Evolutionary conservation across 1,140 invertebrate species (phyloP).

Genomic region (Eufriesea mexicana): DNA sequence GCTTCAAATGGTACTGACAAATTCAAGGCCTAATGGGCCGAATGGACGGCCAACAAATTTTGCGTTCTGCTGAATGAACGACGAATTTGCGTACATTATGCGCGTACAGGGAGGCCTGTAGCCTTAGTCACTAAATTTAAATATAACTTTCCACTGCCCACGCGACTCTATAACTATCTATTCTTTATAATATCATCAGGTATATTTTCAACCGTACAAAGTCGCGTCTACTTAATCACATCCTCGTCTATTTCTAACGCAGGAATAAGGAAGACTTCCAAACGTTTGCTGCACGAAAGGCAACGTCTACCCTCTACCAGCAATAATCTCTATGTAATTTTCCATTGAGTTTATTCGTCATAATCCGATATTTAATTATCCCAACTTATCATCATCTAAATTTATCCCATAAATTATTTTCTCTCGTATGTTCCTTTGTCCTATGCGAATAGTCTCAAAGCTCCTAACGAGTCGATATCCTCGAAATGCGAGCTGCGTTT

Average conservation of each 20-base stretch:
- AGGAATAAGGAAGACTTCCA: background rate
- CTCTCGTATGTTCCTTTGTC: too few species aligned
- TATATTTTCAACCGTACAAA: background rate
- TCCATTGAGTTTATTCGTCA: too few species aligned
- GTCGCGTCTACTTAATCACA: background rate
- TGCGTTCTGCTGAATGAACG: conserved; percentile 61
- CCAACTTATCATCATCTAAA: too few species aligned
- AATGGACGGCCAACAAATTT: conserved; percentile 48
- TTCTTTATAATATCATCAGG: conserved; percentile 25
- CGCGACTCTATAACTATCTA: conserved; percentile 19
- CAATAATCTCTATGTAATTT: too few species aligned
- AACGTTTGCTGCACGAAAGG: background rate
- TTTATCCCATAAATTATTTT: too few species aligned
- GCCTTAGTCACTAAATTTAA: conserved; percentile 59
- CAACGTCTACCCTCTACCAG: background rate
- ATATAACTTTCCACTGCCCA: conserved; percentile 50
- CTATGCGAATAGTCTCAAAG: too few species aligned
- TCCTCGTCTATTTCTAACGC: background rate
- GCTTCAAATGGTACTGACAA: conserved; percentile 35
- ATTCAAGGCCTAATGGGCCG: conserved; percentile 28
- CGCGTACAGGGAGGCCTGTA: background rate
- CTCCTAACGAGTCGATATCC: background rate
- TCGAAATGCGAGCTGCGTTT: background rate
- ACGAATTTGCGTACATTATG: conserved; percentile 4
- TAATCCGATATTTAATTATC: too few species aligned